These are phyloP conservation scores for Melieria picta DNA, from an alignment of 2,888 invertebrate species.

Conservation along the genomic window DNA sequence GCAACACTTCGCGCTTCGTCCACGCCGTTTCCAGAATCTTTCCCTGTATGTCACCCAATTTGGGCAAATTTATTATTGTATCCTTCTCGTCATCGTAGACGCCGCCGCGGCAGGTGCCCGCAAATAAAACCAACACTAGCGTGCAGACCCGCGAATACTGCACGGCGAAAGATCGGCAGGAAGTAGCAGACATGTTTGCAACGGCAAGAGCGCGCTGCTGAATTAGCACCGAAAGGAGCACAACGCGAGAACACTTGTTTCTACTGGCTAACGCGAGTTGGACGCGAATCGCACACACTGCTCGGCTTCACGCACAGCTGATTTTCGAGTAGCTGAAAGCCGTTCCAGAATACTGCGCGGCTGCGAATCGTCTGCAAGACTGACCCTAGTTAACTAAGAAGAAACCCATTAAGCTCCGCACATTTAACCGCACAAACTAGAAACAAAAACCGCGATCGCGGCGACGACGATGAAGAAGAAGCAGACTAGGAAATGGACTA, in stretches of 20 bases:
- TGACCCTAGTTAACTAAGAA: slow-evolving; percentile 16
- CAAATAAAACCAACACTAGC: slow-evolving; percentile 9
- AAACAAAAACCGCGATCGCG: neutral
- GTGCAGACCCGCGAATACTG: neutral
- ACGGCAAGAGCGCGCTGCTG: too few species aligned
- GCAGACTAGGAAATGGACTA: slow-evolving; percentile 9
- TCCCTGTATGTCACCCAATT: slow-evolving; percentile 57
- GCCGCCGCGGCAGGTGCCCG: slow-evolving; percentile 12
- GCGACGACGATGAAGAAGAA: slow-evolving; percentile 3
- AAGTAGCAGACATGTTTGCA: too few species aligned
- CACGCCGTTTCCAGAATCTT: slow-evolving; percentile 58
- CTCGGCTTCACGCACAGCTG: too few species aligned
- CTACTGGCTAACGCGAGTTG: too few species aligned
- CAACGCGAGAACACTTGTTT: too few species aligned
- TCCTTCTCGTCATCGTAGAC: slow-evolving; percentile 54
- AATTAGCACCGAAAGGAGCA: too few species aligned
- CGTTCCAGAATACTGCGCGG: slow-evolving; percentile 13
- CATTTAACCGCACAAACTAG: slow-evolving; percentile 3
- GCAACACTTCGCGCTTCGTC: slow-evolving; percentile 57
- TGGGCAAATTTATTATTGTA: slow-evolving; percentile 57
- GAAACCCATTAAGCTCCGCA: slow-evolving; percentile 16
- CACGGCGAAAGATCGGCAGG: too few species aligned
- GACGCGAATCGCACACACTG: too few species aligned
- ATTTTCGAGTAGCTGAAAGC: neutral
- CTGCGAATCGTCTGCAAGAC: slow-evolving; percentile 18